Base-by-base conservation (phyloP, 1,140 invertebrate genomes). In the Lucilia cuprina region DNA sequence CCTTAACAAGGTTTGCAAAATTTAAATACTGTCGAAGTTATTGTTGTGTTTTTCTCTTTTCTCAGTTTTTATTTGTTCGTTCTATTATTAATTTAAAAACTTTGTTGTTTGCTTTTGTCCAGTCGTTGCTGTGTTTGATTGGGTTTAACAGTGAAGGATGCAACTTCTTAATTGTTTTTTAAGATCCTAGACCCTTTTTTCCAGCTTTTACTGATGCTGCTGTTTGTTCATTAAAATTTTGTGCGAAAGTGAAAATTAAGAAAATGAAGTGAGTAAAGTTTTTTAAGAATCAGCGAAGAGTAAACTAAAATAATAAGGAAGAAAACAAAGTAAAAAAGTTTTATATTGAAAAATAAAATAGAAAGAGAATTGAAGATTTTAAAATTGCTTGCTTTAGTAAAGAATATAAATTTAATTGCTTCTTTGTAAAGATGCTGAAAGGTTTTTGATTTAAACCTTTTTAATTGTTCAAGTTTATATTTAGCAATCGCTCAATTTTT, bases 181-280 rank as follows among this genome's bases (percentile, higher is more conserved):
- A 55, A 55, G 17, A 55, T n/a, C 17, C 50, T 17, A 14, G 5
- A 10, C 41, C 41, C 41, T 41, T 41, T 41, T 41, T 41, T 41
- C 10, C 41, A 41, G 7, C 70, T 25, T 74, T 74, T 74, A n/a
- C 35, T 80, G 25, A 8, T 49, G 77, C 35, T 80, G 25, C 25
- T 49, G 77, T 41, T 77, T 84, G 49, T 50, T 84, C 34, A 25
- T 77, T 30, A 35, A 19, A 55, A 41, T 84, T 82, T 55, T 30
- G 17, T 82, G 74, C 77, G 30, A 84, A 84, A 65, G 83, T 84
- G 83, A 47, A 83, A 84, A 84, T 84, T 82, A 82, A 84, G 78
- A 82, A 75, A 82, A 84, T 74, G 82, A 82, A 82, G 80, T 84
- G 74, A 47, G 83, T 85, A 47, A 87, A 85, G 87, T 87, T 88